Percentiles rank a stretch among this genome's conserved stretches.
Conservation (phyloP, 2,888 invertebrate species). For the Nipponacmea schrenckii region DNA sequence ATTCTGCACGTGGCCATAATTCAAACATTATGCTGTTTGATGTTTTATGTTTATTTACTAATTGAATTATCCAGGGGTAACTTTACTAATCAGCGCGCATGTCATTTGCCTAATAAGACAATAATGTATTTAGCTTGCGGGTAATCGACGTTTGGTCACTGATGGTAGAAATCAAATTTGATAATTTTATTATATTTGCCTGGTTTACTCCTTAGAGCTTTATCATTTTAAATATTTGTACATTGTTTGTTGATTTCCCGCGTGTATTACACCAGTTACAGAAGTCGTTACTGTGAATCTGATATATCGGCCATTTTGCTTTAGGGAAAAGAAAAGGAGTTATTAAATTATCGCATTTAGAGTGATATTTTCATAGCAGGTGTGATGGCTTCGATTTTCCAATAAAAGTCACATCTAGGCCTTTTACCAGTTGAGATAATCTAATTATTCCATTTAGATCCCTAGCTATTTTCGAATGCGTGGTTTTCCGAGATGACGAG, state of each 20-base stretch:
- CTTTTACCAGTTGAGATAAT: slow-evolving; percentile 30
- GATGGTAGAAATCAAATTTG: slow-evolving; percentile 29
- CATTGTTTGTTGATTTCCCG: slow-evolving; percentile 27
- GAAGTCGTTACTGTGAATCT: slow-evolving; percentile 11
- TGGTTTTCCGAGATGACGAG: slow-evolving; percentile 12
- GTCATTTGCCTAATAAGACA: slow-evolving; percentile 26
- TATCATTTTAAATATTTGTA: slow-evolving; percentile 29
- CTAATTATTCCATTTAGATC: slow-evolving; percentile 28
- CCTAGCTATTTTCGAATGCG: slow-evolving; percentile 21
- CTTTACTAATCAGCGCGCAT: slow-evolving; percentile 26
- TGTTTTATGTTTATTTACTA: slow-evolving; percentile 23
- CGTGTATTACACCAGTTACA: slow-evolving; percentile 16
- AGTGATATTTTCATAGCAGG: slow-evolving; percentile 36
- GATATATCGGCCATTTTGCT: slow-evolving; percentile 26
- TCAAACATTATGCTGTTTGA: slow-evolving; percentile 19
- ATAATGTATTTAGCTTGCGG: slow-evolving; percentile 26
- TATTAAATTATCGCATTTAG: slow-evolving; percentile 35
- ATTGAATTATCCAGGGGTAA: slow-evolving; percentile 26
- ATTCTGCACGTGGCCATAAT: slow-evolving; percentile 18
- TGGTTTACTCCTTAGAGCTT: slow-evolving; percentile 17
- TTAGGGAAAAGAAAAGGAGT: slow-evolving; percentile 21
- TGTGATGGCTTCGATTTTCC: slow-evolving; percentile 34
- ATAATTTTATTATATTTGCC: slow-evolving; percentile 23
- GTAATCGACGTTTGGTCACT: slow-evolving; percentile 28
- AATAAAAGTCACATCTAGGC: slow-evolving; percentile 33